Base-by-base conservation (phyloP, 2,113 vertebrate genomes). In the Connochaetes taurinus region DNA sequence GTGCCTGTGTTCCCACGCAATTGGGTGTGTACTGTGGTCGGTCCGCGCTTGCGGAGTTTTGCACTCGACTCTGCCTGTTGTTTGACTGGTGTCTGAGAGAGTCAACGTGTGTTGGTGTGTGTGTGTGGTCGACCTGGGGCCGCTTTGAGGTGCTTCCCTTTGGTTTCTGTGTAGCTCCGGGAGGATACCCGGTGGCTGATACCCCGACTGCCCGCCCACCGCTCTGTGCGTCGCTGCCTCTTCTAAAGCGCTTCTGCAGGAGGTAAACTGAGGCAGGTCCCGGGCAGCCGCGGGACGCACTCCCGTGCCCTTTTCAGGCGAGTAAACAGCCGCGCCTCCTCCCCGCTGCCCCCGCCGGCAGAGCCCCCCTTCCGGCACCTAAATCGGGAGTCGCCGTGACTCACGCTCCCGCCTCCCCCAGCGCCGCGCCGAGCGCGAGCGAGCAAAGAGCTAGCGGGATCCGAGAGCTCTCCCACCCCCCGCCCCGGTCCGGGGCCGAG, bases 351-450 rank as follows among this genome's bases (percentile, higher is more conserved):
- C 90, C 97, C 90, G 95, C 97, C 55, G 1, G 82, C 95, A 97
- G 82, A 97, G 87, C 97, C 97, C 98, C 97, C 94, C 97, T 97
- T 97, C 96, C 94, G 97, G 97, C 95, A 95, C 98, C 98, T 98
- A 98, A 98, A 98, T 98, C 93, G 81, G 98, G 98, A 96, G 96
- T 88, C 93, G 85, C 97, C 94, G 93, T 98, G 98, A 98, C 97
- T 98, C 98, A 98, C 96, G 92, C 95, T 96, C 95, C 97, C 97
- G 97, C 98, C 98, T 98, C 97, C 94, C 97, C 88, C 97, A 96
- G 98, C 92, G 97, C 98, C 58, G 93, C 55, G 94, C 97, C 33
- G 36, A 98, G 97, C 95, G 10, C 96, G 7, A 95, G 27, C 50
- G 2, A 96, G 89, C 94, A 43, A 60, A 88, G 43, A 97, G 92